These are phyloP conservation scores for Polydrusus pterygomalis DNA, from an alignment of 2,888 invertebrate genomes.

Conservation along the genomic window DNA sequence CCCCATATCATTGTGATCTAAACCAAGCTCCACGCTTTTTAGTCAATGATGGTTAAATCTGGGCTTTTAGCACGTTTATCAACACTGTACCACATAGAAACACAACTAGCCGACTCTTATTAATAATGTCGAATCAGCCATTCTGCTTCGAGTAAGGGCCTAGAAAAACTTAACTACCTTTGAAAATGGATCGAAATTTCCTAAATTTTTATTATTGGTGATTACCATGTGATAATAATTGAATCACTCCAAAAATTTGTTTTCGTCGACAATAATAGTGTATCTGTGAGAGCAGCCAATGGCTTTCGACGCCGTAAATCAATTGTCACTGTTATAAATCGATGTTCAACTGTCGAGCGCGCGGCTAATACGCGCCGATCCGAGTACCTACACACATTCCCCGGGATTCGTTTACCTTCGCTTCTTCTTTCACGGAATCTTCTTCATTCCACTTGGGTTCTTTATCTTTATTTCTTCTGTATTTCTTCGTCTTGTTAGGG, in stretches of 20 bases:
- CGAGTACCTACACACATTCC: constrained; percentile 72
- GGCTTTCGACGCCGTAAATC: constrained; percentile 70
- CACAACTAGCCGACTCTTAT: no score
- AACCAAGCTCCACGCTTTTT: no score
- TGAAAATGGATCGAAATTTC: no score
- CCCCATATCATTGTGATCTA: no score
- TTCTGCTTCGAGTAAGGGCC: no score
- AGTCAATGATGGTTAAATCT: no score
- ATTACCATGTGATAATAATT: no score
- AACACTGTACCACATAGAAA: no score
- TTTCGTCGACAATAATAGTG: constrained; percentile 25
- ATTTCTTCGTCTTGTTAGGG: constrained; percentile 40
- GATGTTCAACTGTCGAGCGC: constrained; percentile 71
- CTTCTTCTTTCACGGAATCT: constrained; percentile 48
- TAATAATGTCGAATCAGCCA: no score
- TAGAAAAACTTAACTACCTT: no score
- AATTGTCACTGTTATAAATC: constrained; percentile 73
- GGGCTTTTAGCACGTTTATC: no score
- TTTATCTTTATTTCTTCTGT: constrained; percentile 45
- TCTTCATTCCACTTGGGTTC: constrained; percentile 39
- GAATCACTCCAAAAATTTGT: constrained; percentile 6
- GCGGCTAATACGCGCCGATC: constrained; percentile 69
- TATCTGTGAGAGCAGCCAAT: constrained; percentile 64
- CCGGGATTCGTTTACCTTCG: constrained; percentile 71
- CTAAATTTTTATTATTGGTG: no score